Percentiles rank a stretch among this genome's conserved stretches.
These are phyloP conservation scores for Tetheella fluctuosa DNA, from an alignment of 2,888 invertebrate species.

Conservation along the genomic window DNA sequence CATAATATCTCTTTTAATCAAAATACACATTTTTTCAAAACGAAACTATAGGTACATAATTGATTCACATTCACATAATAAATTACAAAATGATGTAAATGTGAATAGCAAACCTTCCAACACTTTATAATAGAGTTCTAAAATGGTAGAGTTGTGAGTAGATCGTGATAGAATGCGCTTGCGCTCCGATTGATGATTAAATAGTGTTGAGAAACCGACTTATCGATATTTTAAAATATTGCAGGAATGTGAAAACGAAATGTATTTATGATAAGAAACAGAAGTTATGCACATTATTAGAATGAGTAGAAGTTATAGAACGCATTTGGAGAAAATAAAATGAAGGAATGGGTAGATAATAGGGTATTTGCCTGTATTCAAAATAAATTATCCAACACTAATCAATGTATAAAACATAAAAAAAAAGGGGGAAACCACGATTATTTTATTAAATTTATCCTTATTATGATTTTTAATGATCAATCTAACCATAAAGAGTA, in stretches of 20 bases:
- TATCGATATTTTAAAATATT: conserved; percentile 24
- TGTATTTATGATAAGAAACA: not conserved
- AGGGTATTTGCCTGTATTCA: too few relatives aligned
- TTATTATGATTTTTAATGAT: too few relatives aligned
- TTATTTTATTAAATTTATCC: too few relatives aligned
- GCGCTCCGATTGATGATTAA: conserved; percentile 38
- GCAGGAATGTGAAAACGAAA: conserved; percentile 7
- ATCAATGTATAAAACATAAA: too few relatives aligned
- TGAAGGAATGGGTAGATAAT: too few relatives aligned
- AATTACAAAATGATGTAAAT: conserved; percentile 10
- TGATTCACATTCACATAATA: not conserved
- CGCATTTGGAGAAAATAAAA: too few relatives aligned
- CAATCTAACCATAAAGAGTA: too few relatives aligned
- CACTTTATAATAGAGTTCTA: conserved; percentile 28
- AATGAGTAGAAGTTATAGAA: too few relatives aligned
- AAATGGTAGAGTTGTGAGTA: conserved; percentile 39
- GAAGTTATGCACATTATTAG: not conserved
- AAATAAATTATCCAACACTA: too few relatives aligned
- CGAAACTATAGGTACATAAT: conserved; percentile 13
- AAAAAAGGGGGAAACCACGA: too few relatives aligned
- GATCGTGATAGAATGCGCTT: conserved; percentile 72
- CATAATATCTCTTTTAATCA: too few relatives aligned
- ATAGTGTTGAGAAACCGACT: conserved; percentile 3
- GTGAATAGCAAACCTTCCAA: conserved; percentile 19
- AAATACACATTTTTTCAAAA: not conserved